Evolutionary conservation across 2,888 invertebrate genomes (phyloP).

Genomic region (Mellilla xanthometata): DNA sequence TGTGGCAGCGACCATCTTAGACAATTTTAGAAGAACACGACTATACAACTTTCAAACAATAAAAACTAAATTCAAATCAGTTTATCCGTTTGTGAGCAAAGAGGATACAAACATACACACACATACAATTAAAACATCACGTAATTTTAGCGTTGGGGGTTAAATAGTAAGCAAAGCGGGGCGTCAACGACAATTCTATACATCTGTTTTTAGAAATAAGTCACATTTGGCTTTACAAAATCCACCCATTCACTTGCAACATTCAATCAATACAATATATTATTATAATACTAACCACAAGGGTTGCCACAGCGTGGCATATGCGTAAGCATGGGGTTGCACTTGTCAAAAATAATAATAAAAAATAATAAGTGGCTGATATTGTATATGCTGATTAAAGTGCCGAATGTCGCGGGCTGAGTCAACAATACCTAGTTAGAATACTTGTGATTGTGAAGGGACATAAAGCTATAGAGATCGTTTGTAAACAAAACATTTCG

Average conservation of each 20-base stretch:
- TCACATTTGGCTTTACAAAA: background rate
- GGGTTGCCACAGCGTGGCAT: conserved; percentile 52
- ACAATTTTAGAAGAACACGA: no score
- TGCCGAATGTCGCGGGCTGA: conserved; percentile 36
- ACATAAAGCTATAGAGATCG: conserved; percentile 33
- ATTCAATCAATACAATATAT: conserved; percentile 18
- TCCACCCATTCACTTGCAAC: background rate
- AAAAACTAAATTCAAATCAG: no score
- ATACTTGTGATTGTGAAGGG: conserved; percentile 40
- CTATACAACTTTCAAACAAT: no score
- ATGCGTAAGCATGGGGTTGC: conserved; percentile 58
- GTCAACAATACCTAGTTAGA: conserved; percentile 65
- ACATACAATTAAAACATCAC: no score
- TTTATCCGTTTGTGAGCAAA: no score
- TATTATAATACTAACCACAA: conserved; percentile 22
- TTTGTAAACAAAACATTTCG: no score
- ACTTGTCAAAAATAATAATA: conserved; percentile 48
- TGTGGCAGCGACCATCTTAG: no score
- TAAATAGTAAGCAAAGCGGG: no score
- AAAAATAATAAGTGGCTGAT: conserved; percentile 56
- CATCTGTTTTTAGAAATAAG: no score
- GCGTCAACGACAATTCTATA: no score
- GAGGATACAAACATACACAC: no score
- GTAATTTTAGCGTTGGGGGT: no score
- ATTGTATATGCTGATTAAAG: conserved; percentile 74